Evolutionary conservation across 2,113 vertebrate genomes (phyloP), one percentile per base, ranked within the genome.

Genomic region (Percopsis transmontana): DNA sequence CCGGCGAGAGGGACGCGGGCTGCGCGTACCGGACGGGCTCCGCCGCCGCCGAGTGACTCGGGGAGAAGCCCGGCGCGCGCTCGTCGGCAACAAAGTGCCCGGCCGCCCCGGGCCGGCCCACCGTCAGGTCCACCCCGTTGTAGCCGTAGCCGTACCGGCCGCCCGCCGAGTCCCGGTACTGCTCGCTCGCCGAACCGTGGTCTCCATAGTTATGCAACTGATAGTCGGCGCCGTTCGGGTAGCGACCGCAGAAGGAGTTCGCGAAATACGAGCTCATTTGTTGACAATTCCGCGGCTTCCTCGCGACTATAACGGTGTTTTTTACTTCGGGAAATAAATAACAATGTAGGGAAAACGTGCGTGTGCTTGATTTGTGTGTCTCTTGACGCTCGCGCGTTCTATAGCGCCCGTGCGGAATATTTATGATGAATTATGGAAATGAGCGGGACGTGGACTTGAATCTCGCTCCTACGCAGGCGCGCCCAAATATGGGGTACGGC

Each of bases 361-460:
- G 92, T 93, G 94, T 93, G 94, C 94, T 97, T 99, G 97, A 99
- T 99, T 99, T 99, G 96, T 99, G 96, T 98, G 94, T 94, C 95
- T 97, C 95, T 95, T 95, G 93, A 93, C 95, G 94, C 91, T 96
- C 97, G 95, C 94, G 96, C 95, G 95, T 96, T 88, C 96, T 96
- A 95, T 96, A 96, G 95, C 96, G 96, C 95, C 95, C 96, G 94
- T 95, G 95, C 95, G 97, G 95, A 98, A 98, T n/a, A n/a, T 98
- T 97, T 97, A 97, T 98, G 96, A 99, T 99, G 97, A 99, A 98
- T 98, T 99, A 99, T 98, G 97, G 96, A 98, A 99, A 99, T 98
- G 96, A 98, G 95, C 95, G 94, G 96, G 95, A 96, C 97, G 96
- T 97, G 96, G 95, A 97, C 96, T 98, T 95, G 95, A 97, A 53